Conservation (phyloP, 2,113 vertebrate genomes). For the Pionites leucogaster region DNA sequence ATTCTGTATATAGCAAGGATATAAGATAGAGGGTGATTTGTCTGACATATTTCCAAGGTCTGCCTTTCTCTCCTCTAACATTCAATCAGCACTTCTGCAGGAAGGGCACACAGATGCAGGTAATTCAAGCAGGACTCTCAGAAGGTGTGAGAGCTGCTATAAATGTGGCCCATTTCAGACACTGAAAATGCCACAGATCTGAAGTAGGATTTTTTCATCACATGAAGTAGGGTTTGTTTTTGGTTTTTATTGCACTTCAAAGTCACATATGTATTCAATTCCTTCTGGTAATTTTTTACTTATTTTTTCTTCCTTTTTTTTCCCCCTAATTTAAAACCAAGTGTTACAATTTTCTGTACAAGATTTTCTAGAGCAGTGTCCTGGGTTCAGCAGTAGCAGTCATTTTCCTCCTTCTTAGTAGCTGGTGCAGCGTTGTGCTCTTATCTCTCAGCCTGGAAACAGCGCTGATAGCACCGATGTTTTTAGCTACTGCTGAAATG, state of each 20-base stretch:
- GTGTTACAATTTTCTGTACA: not conserved
- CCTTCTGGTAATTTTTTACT: not conserved
- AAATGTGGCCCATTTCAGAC: not conserved
- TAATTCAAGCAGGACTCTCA: not conserved
- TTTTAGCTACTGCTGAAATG: too few species aligned
- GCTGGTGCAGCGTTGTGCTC: too few species aligned
- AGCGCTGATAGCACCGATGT: too few species aligned
- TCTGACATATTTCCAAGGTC: not conserved
- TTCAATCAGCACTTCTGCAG: not conserved
- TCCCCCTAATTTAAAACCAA: rapidly evolving
- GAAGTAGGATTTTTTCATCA: not conserved
- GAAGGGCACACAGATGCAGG: not conserved
- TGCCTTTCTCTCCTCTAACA: not conserved
- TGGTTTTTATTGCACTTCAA: not conserved
- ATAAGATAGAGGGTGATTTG: not conserved
- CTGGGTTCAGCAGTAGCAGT: too few species aligned
- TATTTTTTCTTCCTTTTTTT: rapidly evolving
- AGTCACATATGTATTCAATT: not conserved
- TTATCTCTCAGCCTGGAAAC: too few species aligned
- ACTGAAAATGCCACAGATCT: not conserved
- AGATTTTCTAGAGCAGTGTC: not conserved
- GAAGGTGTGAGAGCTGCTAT: not conserved
- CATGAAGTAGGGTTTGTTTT: not conserved
- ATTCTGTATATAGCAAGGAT: not conserved
- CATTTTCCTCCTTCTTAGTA: too few species aligned